Conservation (phyloP, 1,140 invertebrate genomes). For the Drosophila punjabiensis region DNA sequence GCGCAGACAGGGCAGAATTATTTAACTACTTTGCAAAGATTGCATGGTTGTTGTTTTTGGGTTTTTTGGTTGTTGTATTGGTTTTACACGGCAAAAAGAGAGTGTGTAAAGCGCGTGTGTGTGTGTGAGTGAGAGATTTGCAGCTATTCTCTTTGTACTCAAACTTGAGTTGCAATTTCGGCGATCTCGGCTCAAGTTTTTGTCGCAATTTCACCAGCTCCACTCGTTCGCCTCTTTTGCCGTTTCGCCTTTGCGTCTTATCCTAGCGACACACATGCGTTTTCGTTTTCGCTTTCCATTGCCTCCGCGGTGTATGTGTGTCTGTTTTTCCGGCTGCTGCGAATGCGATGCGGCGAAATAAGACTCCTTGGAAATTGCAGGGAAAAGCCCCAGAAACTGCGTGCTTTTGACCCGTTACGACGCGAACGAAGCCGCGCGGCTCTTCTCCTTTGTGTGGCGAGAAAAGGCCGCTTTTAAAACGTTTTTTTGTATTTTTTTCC, state of each 20-base stretch:
- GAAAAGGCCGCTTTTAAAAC: conserved; percentile 13
- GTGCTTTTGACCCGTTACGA: conserved; percentile 34
- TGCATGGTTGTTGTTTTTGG: conserved; percentile 66
- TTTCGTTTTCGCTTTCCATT: conserved; percentile 71
- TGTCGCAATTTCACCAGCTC: conserved; percentile 36
- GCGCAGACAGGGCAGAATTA: conserved; percentile 83
- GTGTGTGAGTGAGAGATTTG: conserved; percentile 10
- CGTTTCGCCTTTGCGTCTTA: conserved; percentile 61
- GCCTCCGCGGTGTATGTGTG: conserved; percentile 47
- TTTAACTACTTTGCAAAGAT: conserved; percentile 82
- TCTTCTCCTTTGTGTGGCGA: conserved; percentile 20
- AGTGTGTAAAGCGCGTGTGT: conserved; percentile 13
- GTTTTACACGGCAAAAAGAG: conserved; percentile 26
- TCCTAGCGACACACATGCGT: conserved; percentile 71
- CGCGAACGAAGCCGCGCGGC: conserved; percentile 34
- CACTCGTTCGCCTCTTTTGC: conserved; percentile 30
- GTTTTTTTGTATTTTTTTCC: conserved; percentile 21
- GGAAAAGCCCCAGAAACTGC: conserved; percentile 9
- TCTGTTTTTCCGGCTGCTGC: conserved; percentile 26
- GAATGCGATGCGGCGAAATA: conserved; percentile 13
- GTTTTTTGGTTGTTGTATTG: conserved; percentile 38
- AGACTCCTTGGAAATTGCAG: conserved; percentile 20
- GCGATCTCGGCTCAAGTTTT: conserved; percentile 32
- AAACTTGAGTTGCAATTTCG: conserved; percentile 33
- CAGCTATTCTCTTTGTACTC: conserved; percentile 40